Evolutionary conservation across 2,113 vertebrate species (phyloP).

Genomic region (Callipepla squamata): DNA sequence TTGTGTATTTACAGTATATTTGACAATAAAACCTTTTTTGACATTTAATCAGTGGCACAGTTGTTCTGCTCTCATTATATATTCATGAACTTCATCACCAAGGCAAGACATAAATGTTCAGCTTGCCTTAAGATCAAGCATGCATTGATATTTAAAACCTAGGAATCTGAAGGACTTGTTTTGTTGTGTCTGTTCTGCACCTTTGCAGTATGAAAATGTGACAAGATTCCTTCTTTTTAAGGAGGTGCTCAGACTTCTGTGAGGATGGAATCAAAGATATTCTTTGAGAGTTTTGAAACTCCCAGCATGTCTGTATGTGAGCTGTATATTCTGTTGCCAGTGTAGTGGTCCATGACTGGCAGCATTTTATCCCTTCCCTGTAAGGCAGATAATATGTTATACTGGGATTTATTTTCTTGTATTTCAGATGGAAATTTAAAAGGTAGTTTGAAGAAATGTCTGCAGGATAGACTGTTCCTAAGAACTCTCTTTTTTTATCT

Average conservation of each 20-base stretch:
- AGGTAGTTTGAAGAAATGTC: not conserved
- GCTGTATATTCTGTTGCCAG: not conserved
- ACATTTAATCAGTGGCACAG: conserved; percentile 69
- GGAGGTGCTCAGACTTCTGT: not conserved
- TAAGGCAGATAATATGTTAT: not conserved
- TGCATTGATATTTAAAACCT: conserved; percentile 6
- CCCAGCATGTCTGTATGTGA: not conserved
- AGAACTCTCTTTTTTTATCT: not conserved
- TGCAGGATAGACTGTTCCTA: not conserved
- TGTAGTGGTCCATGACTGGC: not conserved
- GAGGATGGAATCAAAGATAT: not conserved
- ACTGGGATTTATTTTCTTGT: not conserved
- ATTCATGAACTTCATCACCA: conserved; percentile 70
- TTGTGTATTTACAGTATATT: conserved; percentile 59
- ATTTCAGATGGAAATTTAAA: not conserved
- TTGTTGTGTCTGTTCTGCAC: not conserved
- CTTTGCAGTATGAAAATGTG: not conserved
- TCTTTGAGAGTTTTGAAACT: not conserved
- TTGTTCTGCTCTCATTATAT: conserved; percentile 62
- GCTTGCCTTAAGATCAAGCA: conserved; percentile 31
- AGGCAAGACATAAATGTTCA: conserved; percentile 63
- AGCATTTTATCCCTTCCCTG: not conserved
- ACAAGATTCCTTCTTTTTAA: not conserved
- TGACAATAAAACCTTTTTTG: conserved; percentile 70
- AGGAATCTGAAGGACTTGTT: not conserved